phyloP scores from a whole-genome alignment of 1,140 invertebrate genomes.

The Cheumatopsyche charites region DNA sequence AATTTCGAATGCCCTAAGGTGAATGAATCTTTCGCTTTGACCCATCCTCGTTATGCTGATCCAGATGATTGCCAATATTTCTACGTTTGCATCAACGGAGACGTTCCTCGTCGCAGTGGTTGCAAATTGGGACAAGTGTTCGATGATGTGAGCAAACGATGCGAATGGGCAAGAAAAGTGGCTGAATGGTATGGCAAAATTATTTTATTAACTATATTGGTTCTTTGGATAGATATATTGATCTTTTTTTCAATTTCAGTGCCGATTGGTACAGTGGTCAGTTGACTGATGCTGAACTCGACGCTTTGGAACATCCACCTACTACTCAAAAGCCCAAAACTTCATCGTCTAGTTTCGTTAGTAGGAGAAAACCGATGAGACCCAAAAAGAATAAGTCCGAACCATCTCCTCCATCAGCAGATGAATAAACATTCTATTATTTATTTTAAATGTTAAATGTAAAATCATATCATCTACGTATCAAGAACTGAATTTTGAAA shows the following conservation, averaged over 20 bases:
- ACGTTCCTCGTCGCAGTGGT: conserved; percentile 79
- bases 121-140: conserved; percentile 92
- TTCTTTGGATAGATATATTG: not conserved
- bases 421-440: conserved; percentile 29
- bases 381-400: conserved; percentile 46
- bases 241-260: conserved; percentile 61
- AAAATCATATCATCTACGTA: not conserved
- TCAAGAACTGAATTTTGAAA: not conserved
- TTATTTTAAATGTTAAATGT: not conserved
- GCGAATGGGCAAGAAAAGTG: conserved; percentile 88
- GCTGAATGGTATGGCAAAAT: conserved; percentile 79
- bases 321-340: conserved; percentile 65
- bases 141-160: conserved; percentile 80
- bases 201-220: not conserved
- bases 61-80: conserved; percentile 91
- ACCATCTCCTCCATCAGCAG: conserved; percentile 17
- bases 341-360: conserved; percentile 61
- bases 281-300: conserved; percentile 78
- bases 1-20: conserved; percentile 81
- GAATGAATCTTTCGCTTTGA: conserved; percentile 71
- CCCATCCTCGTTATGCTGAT: conserved; percentile 85
- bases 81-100: conserved; percentile 89
- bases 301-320: conserved; percentile 78
- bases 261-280: conserved; percentile 86
- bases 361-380: conserved; percentile 63